phyloP scores from a whole-genome alignment of 2,888 invertebrate species.

The Ornithoptera alexandrae region DNA sequence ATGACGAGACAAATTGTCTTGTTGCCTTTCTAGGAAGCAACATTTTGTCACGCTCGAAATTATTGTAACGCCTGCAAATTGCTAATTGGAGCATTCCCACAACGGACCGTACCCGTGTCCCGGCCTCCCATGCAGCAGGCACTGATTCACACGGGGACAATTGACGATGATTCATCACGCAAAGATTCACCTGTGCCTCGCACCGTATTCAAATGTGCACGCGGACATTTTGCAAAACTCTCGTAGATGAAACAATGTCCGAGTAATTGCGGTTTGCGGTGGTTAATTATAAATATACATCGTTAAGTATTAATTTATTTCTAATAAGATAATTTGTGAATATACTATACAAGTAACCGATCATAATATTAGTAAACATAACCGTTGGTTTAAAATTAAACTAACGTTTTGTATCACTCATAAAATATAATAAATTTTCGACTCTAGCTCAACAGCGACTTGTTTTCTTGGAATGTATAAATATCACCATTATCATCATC shows the following conservation, averaged over 20 bases:
- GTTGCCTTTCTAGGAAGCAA: slow-evolving; percentile 16
- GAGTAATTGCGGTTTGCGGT: neutral
- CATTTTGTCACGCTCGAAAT: slow-evolving; percentile 27
- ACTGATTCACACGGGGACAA: slow-evolving; percentile 33
- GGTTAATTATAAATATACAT: neutral
- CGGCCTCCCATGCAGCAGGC: slow-evolving; percentile 21
- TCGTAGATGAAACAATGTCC: neutral
- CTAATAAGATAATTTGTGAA: neutral
- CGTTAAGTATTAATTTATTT: neutral
- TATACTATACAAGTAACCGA: no score
- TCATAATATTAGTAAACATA: no score
- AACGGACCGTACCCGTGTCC: slow-evolving; percentile 18
- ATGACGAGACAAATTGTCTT: slow-evolving; percentile 5
- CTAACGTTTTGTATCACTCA: neutral
- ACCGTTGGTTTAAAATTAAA: no score
- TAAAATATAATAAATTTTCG: no score
- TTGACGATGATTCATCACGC: slow-evolving; percentile 37
- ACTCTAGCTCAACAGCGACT: neutral
- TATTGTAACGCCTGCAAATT: slow-evolving; percentile 25
- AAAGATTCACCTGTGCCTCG: slow-evolving; percentile 37
- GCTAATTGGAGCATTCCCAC: slow-evolving; percentile 29
- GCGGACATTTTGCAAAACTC: slow-evolving; percentile 17
- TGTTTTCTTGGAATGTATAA: neutral
- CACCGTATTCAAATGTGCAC: slow-evolving; percentile 27
- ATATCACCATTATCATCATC: neutral